Base-by-base conservation (phyloP, 2,113 vertebrate species). In the Mesocricetus auratus region DNA sequence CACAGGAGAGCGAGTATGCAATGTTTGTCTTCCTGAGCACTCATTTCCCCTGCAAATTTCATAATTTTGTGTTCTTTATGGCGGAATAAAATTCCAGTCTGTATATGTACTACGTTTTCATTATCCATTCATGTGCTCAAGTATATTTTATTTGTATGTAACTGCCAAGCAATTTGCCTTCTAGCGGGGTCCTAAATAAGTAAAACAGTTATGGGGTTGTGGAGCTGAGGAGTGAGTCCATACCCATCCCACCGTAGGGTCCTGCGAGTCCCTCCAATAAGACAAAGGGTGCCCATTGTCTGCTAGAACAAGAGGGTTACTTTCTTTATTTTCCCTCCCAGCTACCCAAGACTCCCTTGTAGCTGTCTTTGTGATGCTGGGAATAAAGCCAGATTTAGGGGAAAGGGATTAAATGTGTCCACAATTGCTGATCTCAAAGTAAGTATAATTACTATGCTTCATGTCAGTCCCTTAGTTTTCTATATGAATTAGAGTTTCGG, bases 351-450 rank as follows among this genome's bases (percentile, higher is more conserved):
- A 33, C 73, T 62, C 42, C n/a, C 71, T 42, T 60, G 33, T 71
- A 56, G 47, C 85, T 96, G 56, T 87, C 73, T 96, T 97, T 91
- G 92, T 91, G 89, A 77, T 86, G 56, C 91, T 89, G 56, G 79
- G 74, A 93, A 81, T 90, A 96, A 89, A 92, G 83, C 94, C 92
- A 92, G 87, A 86, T 64, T 93, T 90, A 93, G 60, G 58, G 29
- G 69, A 96, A 87, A 62, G 60, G 89, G 94, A 95, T 95, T 96
- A 75, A 95, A 96, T 96, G 93, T 97, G 33, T 92, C 42, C 33
- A 85, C 78, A 96, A 90, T 96, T 97, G 89, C 92, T 95, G 94
- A 95, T 92, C 94, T 89, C 53, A n/a, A 91, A 94, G 71, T 93
- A 95, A 94, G 96, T 95, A 64, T 75, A 92, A 90, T 96, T 96